Base-by-base conservation (phyloP, 2,113 vertebrate species). In the Carettochelys insculpta region DNA sequence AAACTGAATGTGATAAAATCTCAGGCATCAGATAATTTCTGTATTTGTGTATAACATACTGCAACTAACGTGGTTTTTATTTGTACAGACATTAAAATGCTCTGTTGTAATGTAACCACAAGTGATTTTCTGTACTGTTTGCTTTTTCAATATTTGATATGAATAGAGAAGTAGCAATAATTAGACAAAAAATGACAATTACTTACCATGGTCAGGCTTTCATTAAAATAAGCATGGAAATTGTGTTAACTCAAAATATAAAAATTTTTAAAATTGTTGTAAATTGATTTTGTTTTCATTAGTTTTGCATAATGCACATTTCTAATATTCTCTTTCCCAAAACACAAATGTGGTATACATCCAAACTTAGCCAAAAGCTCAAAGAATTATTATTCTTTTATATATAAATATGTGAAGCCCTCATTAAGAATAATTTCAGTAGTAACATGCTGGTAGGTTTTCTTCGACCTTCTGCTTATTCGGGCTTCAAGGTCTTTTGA, bases 401-500 rank as follows among this genome's bases (percentile, higher is more conserved):
- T 50, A 83, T 31, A 68, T 85, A 43, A 89, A 71, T 83, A 43
- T 86, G 3, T 38, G 61, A 31, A 86, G 4, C 4, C 75, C 13
- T 77, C 89, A 82, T 41, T 86, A 86, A 85, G 43, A 91, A 58
- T 89, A 84, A 89, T 91, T 43, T 95, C 92, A 76, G 84, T 48
- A 78, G 92, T 89, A 82, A 90, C 88, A 78, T 48, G 27, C 25
- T 5, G 24, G 3, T 71, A 79, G 11, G 4, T 81, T 89, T 58
- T 84, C 29, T 84, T 91, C 1, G n/a, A 87, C 82, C 80, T 95
- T 92, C 41, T 79, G 17, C 5, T 81, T 83, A 41, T 27, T 86
- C 11, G 83, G 19, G 47, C 58, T 90, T 96, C 92, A 95, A 96
- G 77, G 91, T 92, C 80, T 94, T 95, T 71, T 87, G 82, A 88